Evolutionary conservation across 2,888 invertebrate genomes (phyloP).

Genomic region (Adela reaumurella): DNA sequence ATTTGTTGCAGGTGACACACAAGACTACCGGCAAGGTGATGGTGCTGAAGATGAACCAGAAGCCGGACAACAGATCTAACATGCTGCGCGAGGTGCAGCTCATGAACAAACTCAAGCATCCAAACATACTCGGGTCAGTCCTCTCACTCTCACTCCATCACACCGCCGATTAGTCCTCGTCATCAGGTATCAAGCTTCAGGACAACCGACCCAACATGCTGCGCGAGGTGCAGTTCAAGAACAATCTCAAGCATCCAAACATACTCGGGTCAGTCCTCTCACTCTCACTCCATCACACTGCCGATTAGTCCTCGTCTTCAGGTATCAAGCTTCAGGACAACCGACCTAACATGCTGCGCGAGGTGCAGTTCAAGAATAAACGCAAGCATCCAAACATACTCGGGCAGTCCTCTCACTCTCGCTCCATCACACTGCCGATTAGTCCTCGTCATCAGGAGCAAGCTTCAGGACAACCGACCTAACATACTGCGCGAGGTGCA

Average conservation of each 20-base stretch:
- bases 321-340: no score
- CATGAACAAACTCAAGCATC: constrained; percentile 92
- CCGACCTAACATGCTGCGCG: constrained; percentile 93
- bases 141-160: no score
- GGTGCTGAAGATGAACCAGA: constrained; percentile 96
- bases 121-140: constrained; percentile 84
- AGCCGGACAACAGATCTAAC: constrained; percentile 89
- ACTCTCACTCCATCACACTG: no score
- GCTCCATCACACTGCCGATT: no score
- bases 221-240: constrained; percentile 95
- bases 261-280: constrained; percentile 71
- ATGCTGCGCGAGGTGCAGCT: constrained; percentile 96
- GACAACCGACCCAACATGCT: constrained; percentile 95
- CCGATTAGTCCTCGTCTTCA: no score
- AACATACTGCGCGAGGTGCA: constrained; percentile 97
- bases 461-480: constrained; percentile 88
- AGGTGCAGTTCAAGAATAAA: constrained; percentile 95
- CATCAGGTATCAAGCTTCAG: no score
- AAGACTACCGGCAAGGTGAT: constrained; percentile 89
- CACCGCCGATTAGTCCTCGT: no score
- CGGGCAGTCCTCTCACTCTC: constrained; percentile 51
- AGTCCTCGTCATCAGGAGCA: no score
- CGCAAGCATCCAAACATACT: constrained; percentile 93
- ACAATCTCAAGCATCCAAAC: constrained; percentile 90
- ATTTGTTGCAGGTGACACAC: constrained; percentile 78